phyloP scores from a whole-genome alignment of 2,797 vertebrate species.

The Mormyrus hasselquistii region DNA sequence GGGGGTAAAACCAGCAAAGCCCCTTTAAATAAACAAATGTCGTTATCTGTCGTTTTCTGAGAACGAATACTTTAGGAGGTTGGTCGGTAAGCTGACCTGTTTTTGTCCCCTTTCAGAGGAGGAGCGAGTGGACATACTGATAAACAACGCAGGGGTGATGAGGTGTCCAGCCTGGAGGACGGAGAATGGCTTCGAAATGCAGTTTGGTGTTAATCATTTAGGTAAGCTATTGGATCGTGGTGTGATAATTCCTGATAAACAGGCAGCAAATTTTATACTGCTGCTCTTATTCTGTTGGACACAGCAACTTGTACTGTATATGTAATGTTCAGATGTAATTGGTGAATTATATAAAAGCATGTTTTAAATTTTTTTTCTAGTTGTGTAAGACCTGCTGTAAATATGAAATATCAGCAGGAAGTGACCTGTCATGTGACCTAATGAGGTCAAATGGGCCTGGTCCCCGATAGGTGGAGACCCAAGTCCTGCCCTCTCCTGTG shows the following conservation, averaged over 20 bases:
- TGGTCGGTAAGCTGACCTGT: neutral
- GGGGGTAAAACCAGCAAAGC: neutral
- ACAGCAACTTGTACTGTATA: neutral
- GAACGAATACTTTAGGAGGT: neutral
- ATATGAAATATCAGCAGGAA: neutral
- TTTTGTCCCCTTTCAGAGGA: slow-evolving; percentile 55
- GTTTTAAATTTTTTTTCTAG: neutral
- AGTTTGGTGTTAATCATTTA: slow-evolving; percentile 78
- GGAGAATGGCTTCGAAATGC: slow-evolving; percentile 79
- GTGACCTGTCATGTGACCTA: neutral
- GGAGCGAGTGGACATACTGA: slow-evolving; percentile 64
- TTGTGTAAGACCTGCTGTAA: neutral
- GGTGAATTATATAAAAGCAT: neutral
- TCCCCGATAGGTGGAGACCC: neutral
- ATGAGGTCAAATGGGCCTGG: neutral
- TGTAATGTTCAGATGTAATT: neutral
- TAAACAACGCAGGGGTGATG: slow-evolving; percentile 83
- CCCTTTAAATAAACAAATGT: neutral
- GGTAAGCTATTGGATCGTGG: slow-evolving; percentile 51
- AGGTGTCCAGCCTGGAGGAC: slow-evolving; percentile 75
- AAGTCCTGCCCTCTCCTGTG: neutral
- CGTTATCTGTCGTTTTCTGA: neutral
- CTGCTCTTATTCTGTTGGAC: neutral
- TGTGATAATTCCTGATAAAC: neutral
- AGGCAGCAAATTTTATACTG: neutral